A percentile compares a stretch with the other conserved stretches of the same genome.
Evolutionary conservation across 2,888 invertebrate species (phyloP).

Genomic region (Eilema griseolum): DNA sequence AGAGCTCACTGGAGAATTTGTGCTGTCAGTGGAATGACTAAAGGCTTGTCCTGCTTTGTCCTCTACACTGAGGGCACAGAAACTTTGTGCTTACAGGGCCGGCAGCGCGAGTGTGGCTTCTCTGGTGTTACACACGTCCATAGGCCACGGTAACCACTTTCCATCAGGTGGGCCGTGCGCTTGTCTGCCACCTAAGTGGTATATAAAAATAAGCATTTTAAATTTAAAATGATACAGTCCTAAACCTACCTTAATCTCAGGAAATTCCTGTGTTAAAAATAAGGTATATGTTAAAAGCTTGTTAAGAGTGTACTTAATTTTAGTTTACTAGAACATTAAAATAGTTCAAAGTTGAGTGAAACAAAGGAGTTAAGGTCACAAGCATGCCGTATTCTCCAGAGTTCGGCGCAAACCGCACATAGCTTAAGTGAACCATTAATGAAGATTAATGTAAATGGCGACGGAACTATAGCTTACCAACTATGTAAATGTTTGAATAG

Average conservation of each 20-base stretch:
- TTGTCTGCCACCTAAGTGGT: no score
- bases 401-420: constrained; percentile 73
- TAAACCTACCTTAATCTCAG: not conserved
- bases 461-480: constrained; percentile 60
- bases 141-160: no score
- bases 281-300: constrained; percentile 39
- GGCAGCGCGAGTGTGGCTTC: no score
- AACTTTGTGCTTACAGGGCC: no score
- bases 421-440: constrained; percentile 79
- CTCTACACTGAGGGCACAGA: no score
- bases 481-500: constrained; percentile 47
- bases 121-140: no score
- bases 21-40: no score
- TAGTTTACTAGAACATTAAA: constrained; percentile 62
- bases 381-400: constrained; percentile 60
- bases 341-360: constrained; percentile 60
- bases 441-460: constrained; percentile 81
- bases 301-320: constrained; percentile 47
- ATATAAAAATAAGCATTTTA: no score
- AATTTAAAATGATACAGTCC: not conserved
- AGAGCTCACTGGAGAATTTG: no score
- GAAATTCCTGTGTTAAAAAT: constrained; percentile 15
- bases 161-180: no score
- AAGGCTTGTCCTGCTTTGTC: no score
- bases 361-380: constrained; percentile 59